Percentiles rank a stretch among this genome's conserved stretches.
Conservation (phyloP, 1,140 invertebrate species). For the Temnothorax longispinosus region DNA sequence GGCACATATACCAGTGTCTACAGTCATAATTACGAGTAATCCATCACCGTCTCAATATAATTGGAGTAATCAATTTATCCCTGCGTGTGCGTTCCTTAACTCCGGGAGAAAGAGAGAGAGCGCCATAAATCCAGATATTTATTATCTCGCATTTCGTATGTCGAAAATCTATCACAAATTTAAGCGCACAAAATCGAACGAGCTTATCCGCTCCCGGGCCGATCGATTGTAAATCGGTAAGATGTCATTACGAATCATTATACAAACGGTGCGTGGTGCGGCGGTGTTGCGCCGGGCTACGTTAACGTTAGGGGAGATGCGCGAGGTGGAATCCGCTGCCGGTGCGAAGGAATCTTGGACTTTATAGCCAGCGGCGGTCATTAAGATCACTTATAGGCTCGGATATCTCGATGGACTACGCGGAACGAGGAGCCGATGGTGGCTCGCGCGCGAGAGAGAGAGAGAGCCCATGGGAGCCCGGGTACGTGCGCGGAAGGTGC, state of each 20-base stretch:
- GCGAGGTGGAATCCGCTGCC: constrained; percentile 42
- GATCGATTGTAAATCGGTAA: constrained; percentile 8
- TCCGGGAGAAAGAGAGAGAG: neutral
- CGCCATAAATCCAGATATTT: constrained; percentile 7
- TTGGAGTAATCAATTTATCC: constrained; percentile 44
- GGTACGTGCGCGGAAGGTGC: constrained; percentile 23
- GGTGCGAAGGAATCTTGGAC: constrained; percentile 49
- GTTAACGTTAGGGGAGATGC: constrained; percentile 28
- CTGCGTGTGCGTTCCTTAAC: neutral
- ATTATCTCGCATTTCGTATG: constrained; percentile 14
- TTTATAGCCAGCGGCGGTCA: constrained; percentile 63
- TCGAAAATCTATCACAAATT: constrained; percentile 14
- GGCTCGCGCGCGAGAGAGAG: constrained; percentile 7
- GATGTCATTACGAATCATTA: constrained; percentile 41
- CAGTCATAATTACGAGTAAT: constrained; percentile 38
- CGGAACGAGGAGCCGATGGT: constrained; percentile 39
- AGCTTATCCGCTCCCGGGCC: neutral
- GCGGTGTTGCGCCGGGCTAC: neutral
- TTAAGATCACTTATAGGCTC: constrained; percentile 67
- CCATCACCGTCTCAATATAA: constrained; percentile 35
- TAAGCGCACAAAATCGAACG: neutral
- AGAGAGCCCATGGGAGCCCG: constrained; percentile 25
- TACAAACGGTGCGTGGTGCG: neutral
- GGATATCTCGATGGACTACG: constrained; percentile 60
- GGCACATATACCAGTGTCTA: neutral